phyloP scores from a whole-genome alignment of 2,888 invertebrate genomes.

The Drosophila rellima region DNA sequence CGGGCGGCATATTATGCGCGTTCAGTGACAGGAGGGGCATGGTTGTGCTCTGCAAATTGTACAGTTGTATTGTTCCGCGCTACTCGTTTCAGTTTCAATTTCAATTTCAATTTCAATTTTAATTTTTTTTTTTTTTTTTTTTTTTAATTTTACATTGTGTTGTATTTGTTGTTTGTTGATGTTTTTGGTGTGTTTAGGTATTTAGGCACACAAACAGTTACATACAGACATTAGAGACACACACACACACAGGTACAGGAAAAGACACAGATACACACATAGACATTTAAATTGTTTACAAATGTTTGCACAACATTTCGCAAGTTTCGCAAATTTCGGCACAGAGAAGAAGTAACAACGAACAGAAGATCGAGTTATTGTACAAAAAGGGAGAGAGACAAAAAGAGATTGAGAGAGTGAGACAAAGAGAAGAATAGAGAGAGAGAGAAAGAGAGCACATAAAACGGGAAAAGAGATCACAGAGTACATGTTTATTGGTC shows the following conservation, averaged over 20 bases:
- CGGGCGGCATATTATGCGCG: constrained; percentile 85
- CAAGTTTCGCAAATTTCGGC: constrained; percentile 40
- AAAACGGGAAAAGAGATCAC: constrained; percentile 82
- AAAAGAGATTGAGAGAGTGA: constrained; percentile 45
- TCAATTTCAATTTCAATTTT: constrained; percentile 35
- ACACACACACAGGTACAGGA: constrained; percentile 31
- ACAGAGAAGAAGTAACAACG: constrained; percentile 40
- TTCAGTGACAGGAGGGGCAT: constrained; percentile 88
- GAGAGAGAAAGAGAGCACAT: constrained; percentile 74
- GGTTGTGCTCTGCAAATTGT: constrained; percentile 88
- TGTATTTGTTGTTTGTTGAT: constrained; percentile 28
- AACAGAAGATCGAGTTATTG: constrained; percentile 49
- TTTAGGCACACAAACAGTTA: constrained; percentile 24
- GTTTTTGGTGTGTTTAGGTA: constrained; percentile 30
- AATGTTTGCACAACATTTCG: constrained; percentile 5
- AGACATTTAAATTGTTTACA: constrained; percentile 18
- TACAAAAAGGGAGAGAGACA: constrained; percentile 44
- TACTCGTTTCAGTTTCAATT: constrained; percentile 66
- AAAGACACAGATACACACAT: constrained; percentile 42
- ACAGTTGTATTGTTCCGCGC: constrained; percentile 86
- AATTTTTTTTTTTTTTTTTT: constrained; percentile 22
- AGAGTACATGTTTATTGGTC: constrained; percentile 73
- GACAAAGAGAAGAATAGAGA: constrained; percentile 43
- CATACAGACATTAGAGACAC: constrained; percentile 36
- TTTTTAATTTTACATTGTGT: constrained; percentile 29